Conservation (phyloP, 2,113 vertebrate genomes). For the Chroicocephalus ridibundus region DNA sequence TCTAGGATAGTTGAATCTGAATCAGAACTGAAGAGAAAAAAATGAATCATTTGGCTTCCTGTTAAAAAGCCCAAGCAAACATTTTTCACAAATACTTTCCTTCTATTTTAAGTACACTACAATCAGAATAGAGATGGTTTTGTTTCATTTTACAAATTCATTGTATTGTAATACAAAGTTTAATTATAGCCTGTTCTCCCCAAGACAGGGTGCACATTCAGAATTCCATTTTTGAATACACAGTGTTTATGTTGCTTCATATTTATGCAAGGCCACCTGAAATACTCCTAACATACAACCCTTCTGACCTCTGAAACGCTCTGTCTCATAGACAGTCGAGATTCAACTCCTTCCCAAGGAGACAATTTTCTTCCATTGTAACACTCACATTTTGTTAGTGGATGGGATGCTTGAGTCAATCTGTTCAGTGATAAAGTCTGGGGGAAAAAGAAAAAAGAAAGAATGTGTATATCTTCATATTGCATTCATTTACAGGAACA, state of each 20-base stretch:
- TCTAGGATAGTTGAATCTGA: background rate
- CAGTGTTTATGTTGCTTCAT: background rate
- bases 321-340: background rate
- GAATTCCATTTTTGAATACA: background rate
- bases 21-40: background rate
- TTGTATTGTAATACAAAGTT: background rate
- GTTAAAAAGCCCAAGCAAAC: background rate
- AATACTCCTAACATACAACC: background rate
- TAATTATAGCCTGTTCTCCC: background rate
- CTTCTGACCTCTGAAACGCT: background rate
- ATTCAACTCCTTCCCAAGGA: background rate
- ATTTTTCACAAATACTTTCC: background rate
- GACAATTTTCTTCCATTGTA: background rate
- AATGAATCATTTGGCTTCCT: background rate
- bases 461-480: background rate
- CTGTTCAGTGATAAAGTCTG: background rate
- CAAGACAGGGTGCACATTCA: background rate
- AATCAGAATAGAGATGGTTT: background rate
- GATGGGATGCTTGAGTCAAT: background rate
- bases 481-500: background rate
- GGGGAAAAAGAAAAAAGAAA: accelerated
- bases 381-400: background rate
- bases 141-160: background rate
- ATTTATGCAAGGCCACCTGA: background rate
- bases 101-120: background rate